Evolutionary conservation across 2,888 invertebrate species (phyloP).

Genomic region (Synergus gifuensis): DNA sequence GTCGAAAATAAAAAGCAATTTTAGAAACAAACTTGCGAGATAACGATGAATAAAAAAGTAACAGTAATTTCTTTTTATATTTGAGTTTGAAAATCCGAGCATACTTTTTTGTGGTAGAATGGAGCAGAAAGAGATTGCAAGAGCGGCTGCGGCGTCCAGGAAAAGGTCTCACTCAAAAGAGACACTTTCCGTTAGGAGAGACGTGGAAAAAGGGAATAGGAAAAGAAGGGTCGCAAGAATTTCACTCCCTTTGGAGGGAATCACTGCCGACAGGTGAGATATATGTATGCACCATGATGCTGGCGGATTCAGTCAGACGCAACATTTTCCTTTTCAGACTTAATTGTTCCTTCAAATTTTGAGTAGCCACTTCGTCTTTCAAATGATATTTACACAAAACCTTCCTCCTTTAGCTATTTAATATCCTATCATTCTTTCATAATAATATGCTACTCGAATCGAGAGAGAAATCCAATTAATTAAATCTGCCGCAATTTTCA

Average conservation of each 20-base stretch:
- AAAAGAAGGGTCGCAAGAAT: slow-evolving; percentile 39
- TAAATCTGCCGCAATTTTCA: no score
- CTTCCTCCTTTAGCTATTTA: no score
- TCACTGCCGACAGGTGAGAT: slow-evolving; percentile 37
- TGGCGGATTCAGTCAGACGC: slow-evolving; percentile 7
- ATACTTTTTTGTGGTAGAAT: slow-evolving; percentile 20
- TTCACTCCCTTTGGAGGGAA: slow-evolving; percentile 17
- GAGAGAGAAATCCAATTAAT: no score
- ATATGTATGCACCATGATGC: slow-evolving; percentile 18
- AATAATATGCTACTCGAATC: no score
- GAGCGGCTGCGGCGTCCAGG: slow-evolving; percentile 39
- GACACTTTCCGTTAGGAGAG: slow-evolving; percentile 25
- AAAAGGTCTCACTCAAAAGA: slow-evolving; percentile 37
- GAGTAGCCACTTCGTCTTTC: background rate
- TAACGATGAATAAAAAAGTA: slow-evolving; percentile 1
- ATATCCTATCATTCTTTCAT: no score
- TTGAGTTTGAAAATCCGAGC: slow-evolving; percentile 21
- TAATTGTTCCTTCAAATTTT: slow-evolving; percentile 28
- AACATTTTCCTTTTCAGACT: slow-evolving; percentile 4
- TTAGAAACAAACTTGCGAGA: background rate
- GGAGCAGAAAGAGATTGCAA: slow-evolving; percentile 43
- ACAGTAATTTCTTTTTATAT: slow-evolving; percentile 28
- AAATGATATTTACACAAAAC: background rate
- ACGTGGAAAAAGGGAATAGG: slow-evolving; percentile 36
- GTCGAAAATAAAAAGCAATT: background rate